Evolutionary conservation across 2,113 vertebrate species (phyloP), one percentile per base, ranked within the genome.

Genomic region (Origma solitaria): DNA sequence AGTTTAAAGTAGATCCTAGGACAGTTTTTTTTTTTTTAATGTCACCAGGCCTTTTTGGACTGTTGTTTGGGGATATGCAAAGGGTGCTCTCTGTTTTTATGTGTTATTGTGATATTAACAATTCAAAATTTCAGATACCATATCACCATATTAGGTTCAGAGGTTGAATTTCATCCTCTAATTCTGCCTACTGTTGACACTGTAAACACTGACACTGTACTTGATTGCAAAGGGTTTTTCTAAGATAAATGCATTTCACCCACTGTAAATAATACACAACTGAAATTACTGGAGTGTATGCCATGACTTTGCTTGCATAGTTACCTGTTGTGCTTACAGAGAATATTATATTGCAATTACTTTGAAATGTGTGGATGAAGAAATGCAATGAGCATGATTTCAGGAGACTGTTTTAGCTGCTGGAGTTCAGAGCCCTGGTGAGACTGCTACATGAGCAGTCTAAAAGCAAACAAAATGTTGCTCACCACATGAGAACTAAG

Each of bases 341-440:
- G 49, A 90, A 53, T 83, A 94, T 94, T 83, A 90, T 81, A 73
- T 25, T 57, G 56, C 79, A 93, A 95, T 94, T 93, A 88, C 44
- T 92, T 83, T 64, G 90, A 97, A 93, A 96, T 71, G 44, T 35
- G 56, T 62, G 33, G 30, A 80, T 40, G n/a, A 83, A 92, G 68
- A 96, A 93, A 78, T 33, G 38, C 71, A 94, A n/a, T 33, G 47
- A 90, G 11, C 11, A 45, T 75, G 78, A 92, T 93, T 97, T 93
- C 53, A 88, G 76, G 33, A 82, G 65, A 53, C 61, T 73, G n/a
- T 49, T 92, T 90, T 75, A 90, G 72, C 68, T 86, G 64, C 72
- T 86, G 71, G 85, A 96, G 68, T 58, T 90, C 47, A 81, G 68
- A 42, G 38, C 44, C 82, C 76, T 71, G n/a, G 72, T 73, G 75